A percentile compares a stretch with the other conserved stretches of the same genome.
phyloP scores from a whole-genome alignment of 2,888 invertebrate species.

The Clunio marinus region DNA sequence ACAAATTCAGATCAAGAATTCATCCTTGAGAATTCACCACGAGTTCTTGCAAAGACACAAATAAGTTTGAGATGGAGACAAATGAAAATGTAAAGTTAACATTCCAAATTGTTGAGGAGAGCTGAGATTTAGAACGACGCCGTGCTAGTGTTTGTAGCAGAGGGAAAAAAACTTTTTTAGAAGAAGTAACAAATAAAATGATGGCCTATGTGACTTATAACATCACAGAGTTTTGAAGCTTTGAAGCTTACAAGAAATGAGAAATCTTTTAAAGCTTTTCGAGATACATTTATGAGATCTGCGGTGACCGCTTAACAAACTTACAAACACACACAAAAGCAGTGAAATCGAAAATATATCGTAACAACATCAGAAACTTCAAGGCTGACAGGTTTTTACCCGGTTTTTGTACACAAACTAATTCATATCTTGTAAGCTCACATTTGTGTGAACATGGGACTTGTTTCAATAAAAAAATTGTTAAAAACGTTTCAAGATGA shows the following conservation, averaged over 20 bases:
- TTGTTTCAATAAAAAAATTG: neutral
- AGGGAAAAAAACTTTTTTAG: too few species aligned
- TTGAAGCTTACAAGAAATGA: neutral
- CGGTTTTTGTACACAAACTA: neutral
- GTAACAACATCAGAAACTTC: constrained; percentile 18
- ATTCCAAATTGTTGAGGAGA: too few species aligned
- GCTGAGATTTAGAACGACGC: too few species aligned
- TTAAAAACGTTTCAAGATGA: neutral
- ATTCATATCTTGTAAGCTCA: neutral
- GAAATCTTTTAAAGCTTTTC: neutral
- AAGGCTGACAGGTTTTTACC: constrained; percentile 37
- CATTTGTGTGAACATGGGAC: neutral
- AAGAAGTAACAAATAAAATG: too few species aligned
- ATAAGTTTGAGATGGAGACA: too few species aligned
- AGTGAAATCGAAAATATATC: constrained; percentile 9
- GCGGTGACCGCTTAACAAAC: neutral
- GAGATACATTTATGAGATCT: neutral
- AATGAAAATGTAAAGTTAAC: too few species aligned
- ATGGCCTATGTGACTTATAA: too few species aligned
- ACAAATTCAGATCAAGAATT: neutral
- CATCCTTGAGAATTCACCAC: neutral
- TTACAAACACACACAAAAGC: neutral
- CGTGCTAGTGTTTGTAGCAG: too few species aligned
- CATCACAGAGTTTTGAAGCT: too few species aligned
- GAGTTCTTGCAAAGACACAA: neutral